Evolutionary conservation across 2,797 vertebrate genomes (phyloP).

Genomic region (Sebastolobus alascanus): DNA sequence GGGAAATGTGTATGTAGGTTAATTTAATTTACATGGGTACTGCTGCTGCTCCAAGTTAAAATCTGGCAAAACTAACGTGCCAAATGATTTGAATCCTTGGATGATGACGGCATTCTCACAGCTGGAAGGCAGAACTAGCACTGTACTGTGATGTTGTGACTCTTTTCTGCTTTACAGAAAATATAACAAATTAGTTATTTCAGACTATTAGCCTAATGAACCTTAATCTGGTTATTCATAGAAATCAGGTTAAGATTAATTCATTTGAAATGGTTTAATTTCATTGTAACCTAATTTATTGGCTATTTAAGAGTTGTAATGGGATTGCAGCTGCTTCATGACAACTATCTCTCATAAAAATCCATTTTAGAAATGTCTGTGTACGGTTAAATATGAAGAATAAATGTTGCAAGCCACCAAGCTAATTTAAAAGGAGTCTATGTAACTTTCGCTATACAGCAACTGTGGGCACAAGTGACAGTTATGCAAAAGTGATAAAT

Average conservation of each 20-base stretch:
- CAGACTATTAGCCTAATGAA: neutral
- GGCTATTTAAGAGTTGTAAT: neutral
- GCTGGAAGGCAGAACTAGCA: neutral
- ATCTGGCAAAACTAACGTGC: neutral
- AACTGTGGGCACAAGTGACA: neutral
- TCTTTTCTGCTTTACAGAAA: neutral
- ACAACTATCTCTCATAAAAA: neutral
- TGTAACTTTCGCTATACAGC: neutral
- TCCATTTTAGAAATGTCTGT: neutral
- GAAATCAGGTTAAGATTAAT: neutral
- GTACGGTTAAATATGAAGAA: too few relatives aligned
- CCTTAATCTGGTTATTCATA: neutral
- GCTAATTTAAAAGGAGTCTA: neutral
- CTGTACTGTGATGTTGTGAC: neutral
- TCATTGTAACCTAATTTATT: neutral
- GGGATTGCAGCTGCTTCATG: neutral
- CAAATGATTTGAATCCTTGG: neutral
- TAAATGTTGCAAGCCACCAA: neutral
- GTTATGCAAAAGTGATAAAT: neutral
- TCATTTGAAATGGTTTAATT: neutral
- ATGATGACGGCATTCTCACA: neutral
- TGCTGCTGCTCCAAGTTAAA: constrained; percentile 3
- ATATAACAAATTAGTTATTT: neutral
- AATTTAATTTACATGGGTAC: neutral
- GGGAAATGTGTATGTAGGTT: neutral